phyloP scores from a whole-genome alignment of 2,888 invertebrate species.

The Clitarchus hookeri region DNA sequence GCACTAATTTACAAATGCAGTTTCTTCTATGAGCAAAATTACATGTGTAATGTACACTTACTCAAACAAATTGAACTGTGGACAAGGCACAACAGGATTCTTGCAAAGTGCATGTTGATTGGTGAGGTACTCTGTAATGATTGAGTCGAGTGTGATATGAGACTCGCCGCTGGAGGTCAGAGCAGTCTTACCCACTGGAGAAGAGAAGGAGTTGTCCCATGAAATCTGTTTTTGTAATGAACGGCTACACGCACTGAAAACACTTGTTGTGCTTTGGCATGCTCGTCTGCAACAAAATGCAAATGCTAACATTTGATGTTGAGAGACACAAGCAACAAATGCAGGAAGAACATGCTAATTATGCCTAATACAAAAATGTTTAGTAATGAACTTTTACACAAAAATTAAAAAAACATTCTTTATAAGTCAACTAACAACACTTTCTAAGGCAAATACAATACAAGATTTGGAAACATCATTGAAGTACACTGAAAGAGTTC shows the following conservation, averaged over 20 bases:
- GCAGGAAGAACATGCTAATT: too few relatives aligned
- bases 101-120: slow-evolving; percentile 98
- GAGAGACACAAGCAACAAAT: background rate
- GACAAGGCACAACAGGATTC: slow-evolving; percentile 97
- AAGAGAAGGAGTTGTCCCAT: slow-evolving; percentile 48
- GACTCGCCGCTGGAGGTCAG: slow-evolving; percentile 45
- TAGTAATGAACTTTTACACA: too few relatives aligned
- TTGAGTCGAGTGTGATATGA: slow-evolving; percentile 79
- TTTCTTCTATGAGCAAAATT: too few relatives aligned
- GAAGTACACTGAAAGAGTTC: too few relatives aligned
- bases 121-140: slow-evolving; percentile 94
- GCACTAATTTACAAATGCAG: too few relatives aligned
- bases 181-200: slow-evolving; percentile 33
- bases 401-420: too few relatives aligned
- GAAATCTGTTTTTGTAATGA: slow-evolving; percentile 61
- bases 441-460: too few relatives aligned
- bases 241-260: slow-evolving; percentile 47
- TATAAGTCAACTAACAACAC: too few relatives aligned
- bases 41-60: slow-evolving; percentile 55
- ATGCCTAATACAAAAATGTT: too few relatives aligned
- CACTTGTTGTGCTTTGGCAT: background rate
- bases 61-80: slow-evolving; percentile 92
- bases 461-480: too few relatives aligned
- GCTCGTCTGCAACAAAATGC: background rate
- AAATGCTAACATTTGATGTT: background rate